A percentile compares a stretch with the other conserved stretches of the same genome.
These are phyloP conservation scores for Raja brachyura DNA, from an alignment of 2,113 vertebrate species.

Conservation along the genomic window DNA sequence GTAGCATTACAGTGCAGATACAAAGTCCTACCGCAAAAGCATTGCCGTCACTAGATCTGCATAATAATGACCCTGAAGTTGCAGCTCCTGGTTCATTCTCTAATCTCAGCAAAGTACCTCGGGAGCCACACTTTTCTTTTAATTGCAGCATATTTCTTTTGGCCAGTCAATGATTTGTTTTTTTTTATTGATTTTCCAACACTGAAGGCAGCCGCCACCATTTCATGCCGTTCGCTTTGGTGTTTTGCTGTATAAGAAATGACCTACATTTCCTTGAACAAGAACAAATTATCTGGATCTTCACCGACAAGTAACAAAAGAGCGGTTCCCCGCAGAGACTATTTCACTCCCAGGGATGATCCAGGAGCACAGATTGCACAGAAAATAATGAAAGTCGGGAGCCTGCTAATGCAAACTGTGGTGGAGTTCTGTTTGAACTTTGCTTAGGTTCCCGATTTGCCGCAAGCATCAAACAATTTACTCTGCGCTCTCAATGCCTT, in stretches of 20 bases:
- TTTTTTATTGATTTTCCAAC: slow-evolving; percentile 16
- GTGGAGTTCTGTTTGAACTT: neutral
- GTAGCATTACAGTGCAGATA: neutral
- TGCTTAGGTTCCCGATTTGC: neutral
- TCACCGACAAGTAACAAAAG: neutral
- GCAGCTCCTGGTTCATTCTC: neutral
- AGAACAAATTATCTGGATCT: slow-evolving; percentile 17
- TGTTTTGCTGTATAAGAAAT: neutral
- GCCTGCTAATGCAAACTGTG: neutral
- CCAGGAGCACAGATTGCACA: neutral
- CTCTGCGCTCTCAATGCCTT: neutral
- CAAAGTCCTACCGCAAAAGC: neutral
- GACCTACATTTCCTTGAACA: neutral
- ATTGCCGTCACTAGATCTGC: neutral
- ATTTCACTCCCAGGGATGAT: neutral
- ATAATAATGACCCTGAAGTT: neutral
- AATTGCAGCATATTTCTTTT: neutral
- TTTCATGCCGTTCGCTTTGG: neutral
- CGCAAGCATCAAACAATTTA: neutral
- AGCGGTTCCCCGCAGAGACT: neutral
- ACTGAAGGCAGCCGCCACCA: neutral
- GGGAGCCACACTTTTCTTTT: neutral
- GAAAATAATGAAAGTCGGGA: neutral
- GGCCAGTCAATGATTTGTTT: neutral
- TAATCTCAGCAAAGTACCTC: neutral